These are phyloP conservation scores for Gallinago solitaria DNA, from an alignment of 2,797 vertebrate genomes.

Conservation along the genomic window DNA sequence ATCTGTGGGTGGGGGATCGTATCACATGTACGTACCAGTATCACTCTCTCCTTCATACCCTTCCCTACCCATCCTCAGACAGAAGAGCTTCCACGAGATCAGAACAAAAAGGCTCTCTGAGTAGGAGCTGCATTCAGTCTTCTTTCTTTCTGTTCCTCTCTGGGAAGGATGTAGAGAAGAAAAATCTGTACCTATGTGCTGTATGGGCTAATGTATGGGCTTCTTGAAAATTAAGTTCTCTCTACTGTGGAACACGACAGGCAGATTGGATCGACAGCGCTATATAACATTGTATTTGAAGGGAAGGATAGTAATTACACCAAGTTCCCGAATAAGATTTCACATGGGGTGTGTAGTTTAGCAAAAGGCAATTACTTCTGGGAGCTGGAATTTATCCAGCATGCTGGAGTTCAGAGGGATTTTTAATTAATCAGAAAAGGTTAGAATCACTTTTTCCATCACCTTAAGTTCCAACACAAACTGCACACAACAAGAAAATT, in stretches of 20 bases:
- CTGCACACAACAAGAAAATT: background rate
- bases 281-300: background rate
- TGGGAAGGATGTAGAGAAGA: background rate
- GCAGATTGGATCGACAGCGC: background rate
- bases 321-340: background rate
- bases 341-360: background rate
- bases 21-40: background rate
- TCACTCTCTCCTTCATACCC: background rate
- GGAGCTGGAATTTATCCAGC: conserved; percentile 30
- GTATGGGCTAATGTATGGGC: background rate
- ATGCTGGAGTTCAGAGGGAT: background rate
- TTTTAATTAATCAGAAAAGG: conserved; percentile 13
- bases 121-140: background rate
- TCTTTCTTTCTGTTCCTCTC: background rate
- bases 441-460: conserved; percentile 39
- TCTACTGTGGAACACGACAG: background rate
- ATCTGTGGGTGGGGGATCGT: background rate
- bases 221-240: background rate
- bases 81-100: background rate
- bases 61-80: background rate
- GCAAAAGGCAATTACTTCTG: background rate
- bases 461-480: background rate
- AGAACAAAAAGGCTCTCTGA: background rate
- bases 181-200: background rate
- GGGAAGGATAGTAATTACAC: conserved; percentile 1